Conservation (phyloP, 2,113 vertebrate species). For the Anas platyrhynchos region DNA sequence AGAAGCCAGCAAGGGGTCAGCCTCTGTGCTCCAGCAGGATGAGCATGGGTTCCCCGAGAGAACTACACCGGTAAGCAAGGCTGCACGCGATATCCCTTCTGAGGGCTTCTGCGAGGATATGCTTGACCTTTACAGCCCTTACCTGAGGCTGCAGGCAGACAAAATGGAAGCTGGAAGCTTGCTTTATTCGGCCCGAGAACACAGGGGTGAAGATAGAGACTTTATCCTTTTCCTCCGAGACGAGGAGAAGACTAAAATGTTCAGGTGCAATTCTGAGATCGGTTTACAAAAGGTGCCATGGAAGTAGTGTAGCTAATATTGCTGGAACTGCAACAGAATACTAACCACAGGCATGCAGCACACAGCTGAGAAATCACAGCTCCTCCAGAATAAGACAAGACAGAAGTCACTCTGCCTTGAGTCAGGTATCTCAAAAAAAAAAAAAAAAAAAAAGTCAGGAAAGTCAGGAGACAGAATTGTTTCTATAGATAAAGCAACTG, state of each 20-base stretch:
- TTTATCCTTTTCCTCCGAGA: neutral
- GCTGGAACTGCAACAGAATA: neutral
- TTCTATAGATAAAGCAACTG: neutral
- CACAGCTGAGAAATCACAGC: neutral
- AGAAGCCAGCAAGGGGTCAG: neutral
- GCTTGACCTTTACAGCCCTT: neutral
- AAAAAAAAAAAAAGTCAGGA: too few species aligned
- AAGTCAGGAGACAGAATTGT: neutral
- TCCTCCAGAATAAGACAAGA: neutral
- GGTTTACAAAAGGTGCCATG: neutral
- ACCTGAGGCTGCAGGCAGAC: neutral
- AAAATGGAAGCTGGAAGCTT: neutral
- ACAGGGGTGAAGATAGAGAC: neutral
- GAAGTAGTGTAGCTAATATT: neutral
- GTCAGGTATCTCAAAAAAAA: neutral
- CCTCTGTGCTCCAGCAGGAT: neutral
- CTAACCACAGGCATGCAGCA: neutral
- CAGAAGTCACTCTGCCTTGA: neutral
- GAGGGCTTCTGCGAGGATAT: neutral
- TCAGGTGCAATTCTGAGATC: neutral
- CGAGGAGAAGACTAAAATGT: neutral
- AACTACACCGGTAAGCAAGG: neutral
- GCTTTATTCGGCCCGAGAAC: neutral
- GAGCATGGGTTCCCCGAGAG: accelerated
- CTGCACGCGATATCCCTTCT: neutral